Base-by-base conservation (phyloP, 2,797 vertebrate genomes). In the Masticophis lateralis region DNA sequence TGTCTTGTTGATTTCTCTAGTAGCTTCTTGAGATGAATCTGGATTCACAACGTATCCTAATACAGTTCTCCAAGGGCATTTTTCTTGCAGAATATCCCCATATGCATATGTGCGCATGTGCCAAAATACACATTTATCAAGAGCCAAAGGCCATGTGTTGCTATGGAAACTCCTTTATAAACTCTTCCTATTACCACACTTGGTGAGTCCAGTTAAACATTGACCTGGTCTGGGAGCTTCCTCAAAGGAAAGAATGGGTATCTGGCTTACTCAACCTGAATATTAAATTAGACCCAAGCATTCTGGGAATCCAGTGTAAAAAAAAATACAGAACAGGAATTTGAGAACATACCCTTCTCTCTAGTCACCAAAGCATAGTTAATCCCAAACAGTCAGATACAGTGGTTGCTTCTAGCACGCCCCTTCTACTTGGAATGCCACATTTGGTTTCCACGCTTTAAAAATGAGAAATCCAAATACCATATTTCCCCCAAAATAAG, bases 191-290 rank as follows among this genome's bases (percentile, higher is more conserved):
- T 90, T 92, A 94, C 94, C 94, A 95, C 93, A 93, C 89, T 89
- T 87, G 93, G 94, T 92, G 89, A 95, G 91, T 94, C 57, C 91
- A 27, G 97, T 98, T 98, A 98, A 98, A 98, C 96, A 98, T 98
- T 98, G 96, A 98, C 97, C 6, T 1, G 53, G n/a, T 86, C 92
- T 1, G 32, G 92, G 32, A 88, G 3, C 74, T 94, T 59, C 94
- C 60, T 94, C 0, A 10, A 89, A 94, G 92, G 89, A 43, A 5
- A 88, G 63, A 90, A 79, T 0, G 8, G 79, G 63, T 28, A 10
- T 32, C 56, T 59, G 25, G 59, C 53, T 60, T 57, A 94, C 90
- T 47, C 43, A 83, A 25, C 60, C 88, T 95, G 93, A 86, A 86
- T 20, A 94, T 95, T 94, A 86, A 95, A 94, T 32, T 56, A 47